Percentiles rank a stretch among this genome's conserved stretches.
phyloP scores from a whole-genome alignment of 1,140 invertebrate species.

The Pectinophora gossypiella region DNA sequence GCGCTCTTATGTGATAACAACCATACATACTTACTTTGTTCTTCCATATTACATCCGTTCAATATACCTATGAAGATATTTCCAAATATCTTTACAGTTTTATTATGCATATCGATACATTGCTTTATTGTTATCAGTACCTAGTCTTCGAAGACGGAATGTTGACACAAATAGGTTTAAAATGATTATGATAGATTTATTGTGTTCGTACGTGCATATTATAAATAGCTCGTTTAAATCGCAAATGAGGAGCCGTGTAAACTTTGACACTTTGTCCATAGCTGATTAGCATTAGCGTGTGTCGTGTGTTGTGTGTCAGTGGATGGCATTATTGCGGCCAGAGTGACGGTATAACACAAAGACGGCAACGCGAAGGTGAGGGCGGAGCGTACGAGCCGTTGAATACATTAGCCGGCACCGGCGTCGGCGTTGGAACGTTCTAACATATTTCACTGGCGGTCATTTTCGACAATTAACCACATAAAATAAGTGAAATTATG shows the following conservation, averaged over 20 bases:
- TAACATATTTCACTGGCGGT: constrained; percentile 73
- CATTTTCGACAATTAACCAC: constrained; percentile 75
- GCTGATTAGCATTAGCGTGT: constrained; percentile 17
- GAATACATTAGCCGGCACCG: constrained; percentile 64
- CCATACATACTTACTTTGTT: no score
- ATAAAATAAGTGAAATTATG: constrained; percentile 76
- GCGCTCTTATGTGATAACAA: no score
- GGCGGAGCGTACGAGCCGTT: constrained; percentile 47
- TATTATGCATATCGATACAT: no score
- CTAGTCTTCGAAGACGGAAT: no score
- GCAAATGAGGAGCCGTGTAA: constrained; percentile 1
- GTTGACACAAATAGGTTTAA: no score
- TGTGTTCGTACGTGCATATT: no score
- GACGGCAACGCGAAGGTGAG: constrained; percentile 17
- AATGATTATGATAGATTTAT: no score
- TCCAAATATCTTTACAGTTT: no score
- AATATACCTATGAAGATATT: no score
- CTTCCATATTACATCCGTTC: no score
- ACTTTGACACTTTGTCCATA: constrained; percentile 10
- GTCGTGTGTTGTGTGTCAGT: constrained; percentile 11
- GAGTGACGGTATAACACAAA: neutral
- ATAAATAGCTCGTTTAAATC: neutral
- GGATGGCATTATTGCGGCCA: neutral
- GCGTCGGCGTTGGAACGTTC: constrained; percentile 49
- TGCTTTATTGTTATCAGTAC: no score